These are phyloP conservation scores for Eubucco bourcierii DNA, from an alignment of 2,113 vertebrate genomes.

Conservation along the genomic window DNA sequence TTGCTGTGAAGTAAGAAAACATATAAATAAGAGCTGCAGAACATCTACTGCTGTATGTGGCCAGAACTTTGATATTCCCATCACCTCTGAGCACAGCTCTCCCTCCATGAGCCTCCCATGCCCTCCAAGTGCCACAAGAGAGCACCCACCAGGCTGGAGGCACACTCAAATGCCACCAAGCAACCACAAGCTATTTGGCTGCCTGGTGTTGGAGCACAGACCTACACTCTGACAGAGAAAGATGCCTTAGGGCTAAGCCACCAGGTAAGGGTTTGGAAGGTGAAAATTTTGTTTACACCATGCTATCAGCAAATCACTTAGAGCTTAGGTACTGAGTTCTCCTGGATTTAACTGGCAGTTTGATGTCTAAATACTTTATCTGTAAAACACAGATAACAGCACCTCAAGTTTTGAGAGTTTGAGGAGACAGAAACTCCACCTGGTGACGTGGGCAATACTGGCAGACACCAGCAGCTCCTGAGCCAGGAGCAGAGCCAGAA, in stretches of 20 bases:
- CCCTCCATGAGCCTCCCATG: background rate
- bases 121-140: background rate
- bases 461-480: background rate
- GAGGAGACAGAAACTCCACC: background rate
- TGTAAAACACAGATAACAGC: background rate
- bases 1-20: background rate
- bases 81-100: background rate
- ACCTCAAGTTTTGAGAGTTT: background rate
- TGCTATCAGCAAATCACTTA: background rate
- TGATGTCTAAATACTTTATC: background rate
- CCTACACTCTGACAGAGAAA: background rate
- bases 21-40: background rate
- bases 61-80: background rate
- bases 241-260: rapidly evolving
- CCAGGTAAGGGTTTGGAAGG: background rate
- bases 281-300: background rate
- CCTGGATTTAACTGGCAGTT: background rate
- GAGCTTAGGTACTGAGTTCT: background rate
- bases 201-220: rapidly evolving
- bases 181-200: background rate
- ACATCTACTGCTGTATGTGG: background rate
- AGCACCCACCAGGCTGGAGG: background rate
- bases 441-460: background rate
- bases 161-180: background rate
- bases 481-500: background rate